Conservation (phyloP, 1,140 invertebrate genomes). For the Pseudomyrmex concolor region DNA sequence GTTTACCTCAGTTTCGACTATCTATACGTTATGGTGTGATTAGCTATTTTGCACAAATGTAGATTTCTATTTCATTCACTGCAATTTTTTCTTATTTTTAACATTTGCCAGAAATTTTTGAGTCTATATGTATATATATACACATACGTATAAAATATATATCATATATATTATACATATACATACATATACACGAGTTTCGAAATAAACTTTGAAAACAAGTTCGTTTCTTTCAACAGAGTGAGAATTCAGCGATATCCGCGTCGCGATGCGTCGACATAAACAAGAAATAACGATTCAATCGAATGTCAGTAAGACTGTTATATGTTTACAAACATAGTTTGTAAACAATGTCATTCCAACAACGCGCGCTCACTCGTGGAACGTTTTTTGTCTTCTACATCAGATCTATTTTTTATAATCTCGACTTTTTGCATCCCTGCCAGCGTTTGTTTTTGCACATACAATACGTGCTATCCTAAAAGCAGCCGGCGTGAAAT, state of each 20-base stretch:
- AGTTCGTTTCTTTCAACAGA: background rate
- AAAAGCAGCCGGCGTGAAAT: too few relatives aligned
- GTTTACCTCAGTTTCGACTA: too few relatives aligned
- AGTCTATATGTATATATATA: too few relatives aligned
- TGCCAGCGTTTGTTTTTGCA: conserved; percentile 20
- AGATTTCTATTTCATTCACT: too few relatives aligned
- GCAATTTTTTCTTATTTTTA: too few relatives aligned
- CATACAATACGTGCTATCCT: too few relatives aligned
- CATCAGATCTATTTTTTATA: conserved; percentile 50
- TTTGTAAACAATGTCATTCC: conserved; percentile 62
- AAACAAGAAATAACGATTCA: conserved; percentile 49
- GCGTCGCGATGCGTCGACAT: conserved; percentile 14
- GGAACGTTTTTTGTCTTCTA: conserved; percentile 33
- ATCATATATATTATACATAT: background rate
- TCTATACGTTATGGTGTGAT: too few relatives aligned
- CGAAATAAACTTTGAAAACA: background rate
- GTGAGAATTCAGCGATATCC: background rate
- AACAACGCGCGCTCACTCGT: background rate
- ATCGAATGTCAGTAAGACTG: conserved; percentile 25
- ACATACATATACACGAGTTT: background rate
- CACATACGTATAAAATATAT: too few relatives aligned
- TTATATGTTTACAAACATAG: conserved; percentile 28
- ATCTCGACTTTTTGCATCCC: conserved; percentile 17
- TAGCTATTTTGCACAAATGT: too few relatives aligned
- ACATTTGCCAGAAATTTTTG: background rate